Conservation (phyloP, 92 coral and sea anemone genomes). For the Pocillopora grandis region DNA sequence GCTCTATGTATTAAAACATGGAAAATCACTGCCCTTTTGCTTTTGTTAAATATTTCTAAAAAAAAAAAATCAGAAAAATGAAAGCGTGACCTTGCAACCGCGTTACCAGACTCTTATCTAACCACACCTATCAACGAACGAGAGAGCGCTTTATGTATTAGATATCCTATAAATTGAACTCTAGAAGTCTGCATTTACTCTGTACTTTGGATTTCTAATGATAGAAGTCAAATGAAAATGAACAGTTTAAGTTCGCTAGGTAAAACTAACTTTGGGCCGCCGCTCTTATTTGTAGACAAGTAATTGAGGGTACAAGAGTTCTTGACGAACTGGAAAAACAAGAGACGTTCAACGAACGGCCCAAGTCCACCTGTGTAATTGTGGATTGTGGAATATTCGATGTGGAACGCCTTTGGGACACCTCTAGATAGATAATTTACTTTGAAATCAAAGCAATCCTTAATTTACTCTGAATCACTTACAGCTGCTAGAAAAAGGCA, state of each 20-base stretch:
- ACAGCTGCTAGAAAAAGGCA: not conserved
- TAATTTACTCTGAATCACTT: not conserved
- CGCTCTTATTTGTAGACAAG: constrained; percentile 66
- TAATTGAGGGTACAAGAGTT: constrained; percentile 88
- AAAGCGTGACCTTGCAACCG: too few species aligned
- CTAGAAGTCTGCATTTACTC: too few species aligned
- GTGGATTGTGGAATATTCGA: constrained; percentile 82
- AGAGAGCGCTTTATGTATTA: too few species aligned
- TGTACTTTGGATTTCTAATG: too few species aligned
- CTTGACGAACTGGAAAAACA: constrained; percentile 75
- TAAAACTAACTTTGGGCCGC: not conserved
- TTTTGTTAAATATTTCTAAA: too few species aligned
- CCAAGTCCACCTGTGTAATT: constrained; percentile 79
- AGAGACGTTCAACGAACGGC: constrained; percentile 94
- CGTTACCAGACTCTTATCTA: too few species aligned
- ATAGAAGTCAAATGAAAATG: too few species aligned
- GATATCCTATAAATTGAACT: too few species aligned
- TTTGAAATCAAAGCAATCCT: not conserved
- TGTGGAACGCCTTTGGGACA: constrained; percentile 72
- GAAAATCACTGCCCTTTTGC: too few species aligned
- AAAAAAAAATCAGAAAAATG: too few species aligned
- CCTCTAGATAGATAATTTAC: constrained; percentile 12
- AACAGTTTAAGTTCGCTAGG: not conserved
- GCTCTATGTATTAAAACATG: not conserved
- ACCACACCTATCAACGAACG: too few species aligned